phyloP scores from a whole-genome alignment of 2,888 invertebrate genomes.

The Athalia cordata region DNA sequence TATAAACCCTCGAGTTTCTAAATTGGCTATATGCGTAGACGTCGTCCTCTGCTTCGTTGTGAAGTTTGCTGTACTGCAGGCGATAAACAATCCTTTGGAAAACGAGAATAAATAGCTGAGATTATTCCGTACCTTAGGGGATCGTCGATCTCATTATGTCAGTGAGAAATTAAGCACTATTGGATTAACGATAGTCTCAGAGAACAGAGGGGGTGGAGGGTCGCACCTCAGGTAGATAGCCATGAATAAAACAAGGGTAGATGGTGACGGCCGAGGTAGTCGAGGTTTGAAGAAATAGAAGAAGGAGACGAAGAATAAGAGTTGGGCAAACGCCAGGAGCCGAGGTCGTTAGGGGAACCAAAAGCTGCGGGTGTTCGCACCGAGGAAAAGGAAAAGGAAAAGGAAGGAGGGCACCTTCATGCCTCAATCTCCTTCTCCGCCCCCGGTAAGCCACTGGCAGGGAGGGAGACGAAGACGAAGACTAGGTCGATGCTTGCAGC shows the following conservation, averaged over 20 bases:
- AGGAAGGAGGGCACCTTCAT: too few relatives aligned
- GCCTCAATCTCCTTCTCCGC: too few relatives aligned
- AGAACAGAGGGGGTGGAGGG: too few relatives aligned
- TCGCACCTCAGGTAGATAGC: not conserved
- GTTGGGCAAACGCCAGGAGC: constrained; percentile 25
- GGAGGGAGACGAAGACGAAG: constrained; percentile 13
- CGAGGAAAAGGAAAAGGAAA: too few relatives aligned
- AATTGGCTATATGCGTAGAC: not conserved
- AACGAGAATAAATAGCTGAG: too few relatives aligned
- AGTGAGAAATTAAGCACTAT: too few relatives aligned
- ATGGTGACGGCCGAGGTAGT: not conserved
- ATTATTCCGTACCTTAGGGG: too few relatives aligned
- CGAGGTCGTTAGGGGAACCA: constrained; percentile 15
- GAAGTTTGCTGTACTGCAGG: too few relatives aligned
- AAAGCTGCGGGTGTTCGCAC: not conserved
- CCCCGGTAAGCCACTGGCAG: not conserved
- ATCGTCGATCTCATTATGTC: too few relatives aligned
- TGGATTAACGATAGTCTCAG: too few relatives aligned
- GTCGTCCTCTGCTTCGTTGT: not conserved
- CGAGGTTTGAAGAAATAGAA: not conserved
- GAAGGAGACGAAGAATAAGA: not conserved
- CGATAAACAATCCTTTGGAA: too few relatives aligned
- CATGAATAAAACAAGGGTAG: not conserved
- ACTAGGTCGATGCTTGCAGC: constrained; percentile 5
- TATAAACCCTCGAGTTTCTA: not conserved